Evolutionary conservation across 2,888 invertebrate genomes (phyloP), one percentile per base, ranked within the genome.

Genomic region (Iphiclides podalirius): DNA sequence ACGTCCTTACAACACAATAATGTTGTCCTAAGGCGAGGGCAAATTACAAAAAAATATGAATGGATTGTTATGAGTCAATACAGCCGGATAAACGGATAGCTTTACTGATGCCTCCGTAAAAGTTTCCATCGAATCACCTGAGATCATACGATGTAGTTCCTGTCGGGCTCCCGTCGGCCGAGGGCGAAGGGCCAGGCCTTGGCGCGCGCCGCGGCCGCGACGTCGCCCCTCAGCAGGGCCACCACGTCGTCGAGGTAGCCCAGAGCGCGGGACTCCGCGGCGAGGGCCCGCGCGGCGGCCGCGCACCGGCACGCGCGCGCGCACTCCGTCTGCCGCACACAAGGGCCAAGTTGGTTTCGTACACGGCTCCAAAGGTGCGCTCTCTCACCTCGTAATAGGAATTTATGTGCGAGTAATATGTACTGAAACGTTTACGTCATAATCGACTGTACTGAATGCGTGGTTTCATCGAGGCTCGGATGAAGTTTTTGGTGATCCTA

Each of bases 181-280:
- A 79, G 54, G 3, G 84, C 85, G 66, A 89, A 89, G 59, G 89
- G 89, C 89, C 89, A 89, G 47, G 64, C 60, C 1, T 70, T 59
- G 6, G 78, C 78, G 1, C 79, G 64, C 1, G 55, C 61, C 0
- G 83, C 85, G 1, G 69, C 69, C 0, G 79, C 75, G 11, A 90
- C 69, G 65, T 91, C 80, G 0, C 91, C 91, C 1, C 82, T 76
- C 58, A 91, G 72, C 44, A 91, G 71, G 47, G 90, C 82, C 53
- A 91, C 79, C 52, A 91, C 81, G 60, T 91, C 90, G 60, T 91
- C 90, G 43, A 91, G 74, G 71, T 86, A 91, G 26, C 83, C 79
- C 40, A 90, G 79, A 59, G 90, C 79, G 4, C 69, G 75, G 39
- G 90, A 66, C 67, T 91, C 90, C 52, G 77, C 79, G 4, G 68